Conservation (phyloP, 1,140 invertebrate species). For the Drosophila mayri region DNA sequence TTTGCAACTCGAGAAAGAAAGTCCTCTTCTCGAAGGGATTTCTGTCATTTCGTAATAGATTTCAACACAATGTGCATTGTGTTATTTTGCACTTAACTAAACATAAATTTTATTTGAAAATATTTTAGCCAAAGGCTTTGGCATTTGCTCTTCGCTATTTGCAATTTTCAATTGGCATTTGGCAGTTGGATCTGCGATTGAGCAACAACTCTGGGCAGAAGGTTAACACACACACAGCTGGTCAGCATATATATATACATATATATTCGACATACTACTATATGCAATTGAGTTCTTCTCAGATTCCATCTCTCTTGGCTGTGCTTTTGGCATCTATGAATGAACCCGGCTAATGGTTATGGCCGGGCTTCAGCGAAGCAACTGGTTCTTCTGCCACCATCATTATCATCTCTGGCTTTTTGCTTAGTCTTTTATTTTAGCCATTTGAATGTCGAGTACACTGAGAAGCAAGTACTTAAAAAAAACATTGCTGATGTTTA, state of each 20-base stretch:
- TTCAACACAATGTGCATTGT: background rate
- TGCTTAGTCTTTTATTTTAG: slow-evolving; percentile 9
- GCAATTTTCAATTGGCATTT: slow-evolving; percentile 33
- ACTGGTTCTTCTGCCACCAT: slow-evolving; percentile 46
- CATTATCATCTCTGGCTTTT: slow-evolving; percentile 32
- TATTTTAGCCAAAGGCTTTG: slow-evolving; percentile 15
- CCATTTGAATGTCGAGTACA: slow-evolving; percentile 41
- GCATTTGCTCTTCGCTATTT: slow-evolving; percentile 48
- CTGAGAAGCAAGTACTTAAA: background rate
- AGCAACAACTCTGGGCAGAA: slow-evolving; percentile 20
- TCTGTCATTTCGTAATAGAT: background rate
- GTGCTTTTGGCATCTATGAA: slow-evolving; percentile 36
- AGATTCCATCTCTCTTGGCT: slow-evolving; percentile 31
- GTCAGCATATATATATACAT: slow-evolving; percentile 3
- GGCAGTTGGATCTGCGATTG: slow-evolving; percentile 42
- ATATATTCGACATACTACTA: background rate
- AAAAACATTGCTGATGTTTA: background rate
- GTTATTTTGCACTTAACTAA: background rate
- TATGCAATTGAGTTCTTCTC: background rate
- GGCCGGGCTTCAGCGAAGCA: slow-evolving; percentile 30
- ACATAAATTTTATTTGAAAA: background rate
- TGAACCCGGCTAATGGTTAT: slow-evolving; percentile 46
- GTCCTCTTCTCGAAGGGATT: background rate
- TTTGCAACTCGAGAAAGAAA: slow-evolving; percentile 17
- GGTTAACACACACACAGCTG: slow-evolving; percentile 25